These are phyloP conservation scores for Busseola fusca DNA, from an alignment of 2,888 invertebrate species.

Conservation along the genomic window DNA sequence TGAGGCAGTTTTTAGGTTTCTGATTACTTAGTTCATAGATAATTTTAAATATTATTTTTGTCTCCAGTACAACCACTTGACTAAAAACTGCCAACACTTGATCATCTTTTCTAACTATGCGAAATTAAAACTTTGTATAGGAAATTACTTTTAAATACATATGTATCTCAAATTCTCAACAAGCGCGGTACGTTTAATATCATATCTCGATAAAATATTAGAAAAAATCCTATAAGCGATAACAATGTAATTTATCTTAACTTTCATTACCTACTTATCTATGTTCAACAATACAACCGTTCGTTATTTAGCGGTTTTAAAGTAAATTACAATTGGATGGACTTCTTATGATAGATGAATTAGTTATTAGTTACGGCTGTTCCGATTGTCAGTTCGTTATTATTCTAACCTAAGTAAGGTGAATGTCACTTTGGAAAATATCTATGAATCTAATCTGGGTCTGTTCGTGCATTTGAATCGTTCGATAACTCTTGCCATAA, in stretches of 20 bases:
- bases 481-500: neutral
- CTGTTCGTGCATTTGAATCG: neutral
- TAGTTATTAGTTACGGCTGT: slow-evolving; percentile 17
- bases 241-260: slow-evolving; percentile 53
- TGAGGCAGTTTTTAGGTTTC: neutral
- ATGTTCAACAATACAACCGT: slow-evolving; percentile 58
- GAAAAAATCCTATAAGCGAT: slow-evolving; percentile 46
- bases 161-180: no score
- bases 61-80: neutral
- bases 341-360: slow-evolving; percentile 52
- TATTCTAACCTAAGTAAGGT: neutral
- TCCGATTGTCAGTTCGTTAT: slow-evolving; percentile 29
- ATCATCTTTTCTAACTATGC: slow-evolving; percentile 19
- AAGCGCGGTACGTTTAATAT: slow-evolving; percentile 44
- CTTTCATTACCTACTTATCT: slow-evolving; percentile 39
- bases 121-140: slow-evolving; percentile 2
- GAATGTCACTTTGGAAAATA: neutral
- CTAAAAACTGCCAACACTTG: neutral
- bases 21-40: neutral
- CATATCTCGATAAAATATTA: slow-evolving; percentile 46
- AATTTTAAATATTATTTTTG: neutral
- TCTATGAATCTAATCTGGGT: neutral
- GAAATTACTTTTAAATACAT: slow-evolving; percentile 12
- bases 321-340: slow-evolving; percentile 61
- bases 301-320: slow-evolving; percentile 47